These are phyloP conservation scores for Syngnathus rostellatus DNA, from an alignment of 2,797 vertebrate species.

Conservation along the genomic window DNA sequence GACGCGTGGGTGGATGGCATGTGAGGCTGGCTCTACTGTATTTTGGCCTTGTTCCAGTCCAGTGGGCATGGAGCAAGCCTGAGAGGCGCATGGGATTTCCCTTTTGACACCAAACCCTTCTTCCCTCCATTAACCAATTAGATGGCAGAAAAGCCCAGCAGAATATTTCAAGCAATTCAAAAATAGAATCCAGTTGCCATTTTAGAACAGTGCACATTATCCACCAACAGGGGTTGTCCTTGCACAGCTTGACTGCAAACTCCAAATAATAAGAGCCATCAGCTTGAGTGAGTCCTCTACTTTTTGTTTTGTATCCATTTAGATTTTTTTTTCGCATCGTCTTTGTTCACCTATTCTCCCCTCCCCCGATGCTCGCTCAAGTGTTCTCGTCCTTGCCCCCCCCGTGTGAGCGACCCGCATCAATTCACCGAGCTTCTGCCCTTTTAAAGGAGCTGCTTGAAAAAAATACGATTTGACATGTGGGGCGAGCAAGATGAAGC, in stretches of 20 bases:
- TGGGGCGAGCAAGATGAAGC: constrained; percentile 51
- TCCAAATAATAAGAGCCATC: neutral
- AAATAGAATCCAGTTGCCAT: too few species aligned
- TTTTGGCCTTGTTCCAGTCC: constrained; percentile 49
- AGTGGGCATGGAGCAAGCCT: constrained; percentile 55
- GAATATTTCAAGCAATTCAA: constrained; percentile 44
- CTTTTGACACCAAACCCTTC: constrained; percentile 32
- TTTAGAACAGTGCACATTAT: neutral
- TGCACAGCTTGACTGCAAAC: constrained; percentile 32
- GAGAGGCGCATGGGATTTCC: constrained; percentile 47
- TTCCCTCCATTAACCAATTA: constrained; percentile 59
- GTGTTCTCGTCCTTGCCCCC: constrained; percentile 40
- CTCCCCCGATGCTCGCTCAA: constrained; percentile 18
- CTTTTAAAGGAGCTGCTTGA: constrained; percentile 70
- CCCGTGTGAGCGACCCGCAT: constrained; percentile 57
- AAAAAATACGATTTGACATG: constrained; percentile 77
- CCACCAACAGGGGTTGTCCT: constrained; percentile 58
- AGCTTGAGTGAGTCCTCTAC: too few species aligned
- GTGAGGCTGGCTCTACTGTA: constrained; percentile 20
- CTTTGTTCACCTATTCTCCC: constrained; percentile 18
- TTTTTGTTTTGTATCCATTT: too few species aligned
- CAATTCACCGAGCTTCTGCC: constrained; percentile 60
- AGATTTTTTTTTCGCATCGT: constrained; percentile 10
- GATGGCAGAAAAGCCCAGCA: constrained; percentile 51
- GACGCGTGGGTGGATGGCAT: constrained; percentile 7